Evolutionary conservation across 2,888 invertebrate species (phyloP), one percentile per base, ranked within the genome.

Genomic region (Lamellibrachia satsuma): DNA sequence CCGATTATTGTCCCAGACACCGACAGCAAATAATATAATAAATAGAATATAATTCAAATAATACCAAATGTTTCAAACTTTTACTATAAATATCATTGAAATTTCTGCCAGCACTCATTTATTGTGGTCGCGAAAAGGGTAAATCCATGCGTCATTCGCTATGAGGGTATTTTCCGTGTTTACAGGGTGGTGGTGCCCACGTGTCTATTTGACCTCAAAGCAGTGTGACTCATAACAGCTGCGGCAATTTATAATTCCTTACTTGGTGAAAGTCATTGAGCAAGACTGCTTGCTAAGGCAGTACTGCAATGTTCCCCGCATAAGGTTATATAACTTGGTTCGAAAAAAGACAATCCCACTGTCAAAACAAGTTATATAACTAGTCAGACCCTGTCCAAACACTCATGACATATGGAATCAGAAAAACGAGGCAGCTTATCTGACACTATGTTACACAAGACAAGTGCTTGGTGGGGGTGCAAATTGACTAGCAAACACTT

Each of bases 311-410:
- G 75, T 39, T 75, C 75, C 75, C 6, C 22, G n/a, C 22, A 22
- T 4, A 75, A 15, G 15, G 55, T 1, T 39, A 39, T 39, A 39
- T 39, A 39, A 15, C 2, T 75, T 75, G 75, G 15, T 75, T n/a
- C 75, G 39, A 39, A 75, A 75, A 75, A 22, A 75, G 22, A 75
- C 22, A 6, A 75, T n/a, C 15, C 3, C 15, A 75, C 75, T 75
- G 22, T 75, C 75, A 75, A 75, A 75, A 75, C 75, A 75, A 22
- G 75, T 75, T 75, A 75, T 75, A 75, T 75, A 75, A 75, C 75
- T 75, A 22, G 22, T 75, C 39, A n/a, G 75, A 15, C n/a, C 22
- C 22, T 22, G 75, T 75, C 75, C 75, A 75, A 75, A 75, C 75
- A 75, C 75, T 75, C n/a, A 75, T 3, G 75, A 75, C 2, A 15